phyloP scores from a whole-genome alignment of 2,797 vertebrate species.

The Okamejei kenojei region DNA sequence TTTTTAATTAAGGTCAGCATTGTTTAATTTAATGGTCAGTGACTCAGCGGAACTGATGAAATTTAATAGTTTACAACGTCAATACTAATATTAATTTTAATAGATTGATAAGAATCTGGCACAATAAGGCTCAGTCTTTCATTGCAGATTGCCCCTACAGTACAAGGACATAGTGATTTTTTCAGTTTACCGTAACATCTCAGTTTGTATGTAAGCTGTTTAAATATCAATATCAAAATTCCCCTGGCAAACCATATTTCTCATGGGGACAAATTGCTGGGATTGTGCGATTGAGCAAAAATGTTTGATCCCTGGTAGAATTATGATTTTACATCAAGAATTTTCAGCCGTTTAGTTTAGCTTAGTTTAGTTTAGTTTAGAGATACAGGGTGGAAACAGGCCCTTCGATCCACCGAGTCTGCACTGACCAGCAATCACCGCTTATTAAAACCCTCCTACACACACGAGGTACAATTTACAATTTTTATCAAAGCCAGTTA shows the following conservation, averaged over 20 bases:
- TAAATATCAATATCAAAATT: not conserved
- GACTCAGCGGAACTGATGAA: not conserved
- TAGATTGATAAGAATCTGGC: constrained; percentile 5
- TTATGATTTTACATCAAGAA: too few relatives aligned
- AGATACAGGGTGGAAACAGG: too few relatives aligned
- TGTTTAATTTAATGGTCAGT: constrained; percentile 31
- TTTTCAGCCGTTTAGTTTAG: too few relatives aligned
- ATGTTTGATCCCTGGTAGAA: too few relatives aligned
- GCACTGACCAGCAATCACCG: too few relatives aligned
- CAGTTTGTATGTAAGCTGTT: not conserved
- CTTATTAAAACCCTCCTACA: too few relatives aligned
- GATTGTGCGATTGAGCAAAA: not conserved
- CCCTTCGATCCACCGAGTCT: too few relatives aligned
- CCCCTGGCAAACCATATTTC: not conserved
- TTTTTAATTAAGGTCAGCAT: constrained; percentile 14
- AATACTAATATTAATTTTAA: constrained; percentile 9
- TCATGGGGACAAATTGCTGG: not conserved
- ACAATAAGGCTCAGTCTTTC: not conserved
- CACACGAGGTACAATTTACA: too few relatives aligned
- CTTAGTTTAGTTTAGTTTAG: too few relatives aligned
- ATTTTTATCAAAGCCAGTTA: too few relatives aligned
- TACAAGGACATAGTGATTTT: not conserved
- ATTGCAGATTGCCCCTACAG: not conserved
- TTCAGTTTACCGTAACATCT: not conserved
- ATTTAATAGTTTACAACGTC: constrained; percentile 25